These are phyloP conservation scores for Halichoeres trimaculatus DNA, from an alignment of 2,113 vertebrate species.

Conservation along the genomic window DNA sequence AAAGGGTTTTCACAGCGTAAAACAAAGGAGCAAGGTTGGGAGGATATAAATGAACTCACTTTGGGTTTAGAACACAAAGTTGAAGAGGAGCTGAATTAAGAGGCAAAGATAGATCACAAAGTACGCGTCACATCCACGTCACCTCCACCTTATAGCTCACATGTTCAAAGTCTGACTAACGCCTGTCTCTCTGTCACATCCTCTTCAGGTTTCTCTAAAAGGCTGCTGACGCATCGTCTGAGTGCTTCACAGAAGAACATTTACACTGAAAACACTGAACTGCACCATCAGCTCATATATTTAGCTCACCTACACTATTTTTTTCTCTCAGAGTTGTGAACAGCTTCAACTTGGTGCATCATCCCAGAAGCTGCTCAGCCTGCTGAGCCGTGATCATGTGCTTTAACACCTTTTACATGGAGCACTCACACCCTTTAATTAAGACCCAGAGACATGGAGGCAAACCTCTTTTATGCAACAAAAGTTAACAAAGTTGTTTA, in stretches of 20 bases:
- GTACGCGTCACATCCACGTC: neutral
- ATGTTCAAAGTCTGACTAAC: constrained; percentile 12
- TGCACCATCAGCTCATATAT: constrained; percentile 30
- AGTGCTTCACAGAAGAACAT: constrained; percentile 13
- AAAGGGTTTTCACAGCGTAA: too few relatives aligned
- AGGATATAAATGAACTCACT: neutral
- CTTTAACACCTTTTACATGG: constrained; percentile 15
- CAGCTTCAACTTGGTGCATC: constrained; percentile 42
- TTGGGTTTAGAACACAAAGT: neutral
- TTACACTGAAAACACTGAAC: constrained; percentile 3
- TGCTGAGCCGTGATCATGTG: neutral
- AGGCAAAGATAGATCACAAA: neutral
- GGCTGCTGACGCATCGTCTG: neutral
- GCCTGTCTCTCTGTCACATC: constrained; percentile 9
- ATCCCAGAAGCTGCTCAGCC: constrained; percentile 19
- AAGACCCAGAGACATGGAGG: constrained; percentile 16
- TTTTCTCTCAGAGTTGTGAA: constrained; percentile 14
- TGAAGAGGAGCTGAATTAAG: neutral
- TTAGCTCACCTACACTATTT: constrained; percentile 25
- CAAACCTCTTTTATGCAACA: neutral
- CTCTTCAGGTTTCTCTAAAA: neutral
- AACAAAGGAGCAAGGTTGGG: neutral
- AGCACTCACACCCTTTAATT: constrained; percentile 29
- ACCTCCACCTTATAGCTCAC: neutral
- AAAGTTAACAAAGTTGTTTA: neutral